Percentiles rank a stretch among this genome's conserved stretches.
Evolutionary conservation across 2,797 vertebrate species (phyloP).

Genomic region (Bufotes viridis): DNA sequence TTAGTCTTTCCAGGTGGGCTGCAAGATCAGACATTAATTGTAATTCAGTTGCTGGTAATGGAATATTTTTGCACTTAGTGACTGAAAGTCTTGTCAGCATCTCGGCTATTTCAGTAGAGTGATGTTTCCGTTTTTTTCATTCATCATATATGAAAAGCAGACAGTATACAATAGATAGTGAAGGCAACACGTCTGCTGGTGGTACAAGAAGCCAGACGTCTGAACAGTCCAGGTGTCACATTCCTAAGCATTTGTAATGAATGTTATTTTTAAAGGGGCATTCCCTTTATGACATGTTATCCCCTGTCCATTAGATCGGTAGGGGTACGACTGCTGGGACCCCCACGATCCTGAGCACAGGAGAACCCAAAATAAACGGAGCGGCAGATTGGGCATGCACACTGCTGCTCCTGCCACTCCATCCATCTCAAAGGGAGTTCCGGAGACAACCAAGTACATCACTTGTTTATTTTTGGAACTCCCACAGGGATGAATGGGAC

Average conservation of each 20-base stretch:
- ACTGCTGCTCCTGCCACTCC: too few relatives aligned
- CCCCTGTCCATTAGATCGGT: too few relatives aligned
- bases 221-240: not conserved
- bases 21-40: conserved; percentile 50
- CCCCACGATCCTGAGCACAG: too few relatives aligned
- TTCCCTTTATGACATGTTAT: too few relatives aligned
- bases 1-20: conserved; percentile 53
- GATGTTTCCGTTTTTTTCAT: not conserved
- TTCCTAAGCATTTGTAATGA: not conserved
- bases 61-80: conserved; percentile 45
- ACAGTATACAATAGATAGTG: not conserved
- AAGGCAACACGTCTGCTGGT: not conserved
- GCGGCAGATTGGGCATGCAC: too few relatives aligned
- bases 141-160: not conserved
- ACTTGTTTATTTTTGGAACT: too few relatives aligned
- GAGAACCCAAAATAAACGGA: too few relatives aligned
- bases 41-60: conserved; percentile 31
- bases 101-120: not conserved
- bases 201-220: not conserved
- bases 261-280: too few relatives aligned
- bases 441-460: too few relatives aligned
- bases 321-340: too few relatives aligned
- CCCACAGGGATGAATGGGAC: too few relatives aligned
- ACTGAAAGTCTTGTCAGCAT: conserved; percentile 3
- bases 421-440: too few relatives aligned